Base-by-base conservation (phyloP, 2,888 invertebrate species). In the Heliconius cydno region DNA sequence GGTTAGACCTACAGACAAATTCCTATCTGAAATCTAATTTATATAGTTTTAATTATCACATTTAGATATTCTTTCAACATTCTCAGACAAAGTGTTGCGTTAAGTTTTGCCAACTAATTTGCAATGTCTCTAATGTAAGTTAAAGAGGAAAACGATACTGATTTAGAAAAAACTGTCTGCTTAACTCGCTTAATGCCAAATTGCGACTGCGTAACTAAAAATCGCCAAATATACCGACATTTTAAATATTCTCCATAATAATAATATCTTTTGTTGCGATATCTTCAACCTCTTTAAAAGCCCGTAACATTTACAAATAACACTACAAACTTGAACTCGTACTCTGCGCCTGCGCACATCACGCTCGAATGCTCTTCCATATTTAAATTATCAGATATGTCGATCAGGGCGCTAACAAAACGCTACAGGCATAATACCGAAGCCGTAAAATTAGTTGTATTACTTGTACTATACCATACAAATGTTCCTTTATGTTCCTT, bases 361-460 rank as follows among this genome's bases (percentile, higher is more conserved):
- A 82, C 90, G 92, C 90, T 85, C 88, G 86, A 87, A 90, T 93
- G 92, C 92, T 87, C 89, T 86, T 88, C 92, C 94, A 92, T 92
- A 94, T 94, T 94, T 90, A 94, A 94, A 94, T 94, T 93, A 94
- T 91, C 91, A 87, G 89, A 92, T 89, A 90, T 90, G 94, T 94
- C 94, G 89, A 91, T 94, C 94, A 94, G 87, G 87, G 90, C 87
- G 90, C 90, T 87, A 88, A 90, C 89, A 88, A 87, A 90, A 90
- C 88, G 87, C 84, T 80, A 84, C 83, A 81, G 79, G 80, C 84
- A 86, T 87, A 86, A 87, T 87, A 80, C 79, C 79, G 12, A 76
- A 80, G 82, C 83, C 85, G 89, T 91, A 86, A 90, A 91, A 92
- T 91, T 90, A 91, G 89, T 88, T 88, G 89, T 91, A 91, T 89